Percentiles rank a stretch among this genome's conserved stretches.
These are phyloP conservation scores for Mico argentatus DNA, from an alignment of 2,797 vertebrate genomes.

Conservation along the genomic window DNA sequence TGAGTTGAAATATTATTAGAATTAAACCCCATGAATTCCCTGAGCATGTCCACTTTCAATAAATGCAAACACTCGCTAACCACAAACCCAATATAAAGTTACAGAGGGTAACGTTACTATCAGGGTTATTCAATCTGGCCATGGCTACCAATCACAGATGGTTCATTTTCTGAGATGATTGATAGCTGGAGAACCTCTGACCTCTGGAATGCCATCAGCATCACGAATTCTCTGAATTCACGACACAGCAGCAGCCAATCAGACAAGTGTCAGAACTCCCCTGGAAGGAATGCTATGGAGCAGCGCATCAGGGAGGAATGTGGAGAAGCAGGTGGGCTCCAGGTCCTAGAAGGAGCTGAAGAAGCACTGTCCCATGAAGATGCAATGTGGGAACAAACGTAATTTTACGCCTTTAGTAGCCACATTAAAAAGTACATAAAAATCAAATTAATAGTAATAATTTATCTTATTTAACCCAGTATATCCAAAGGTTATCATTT, in stretches of 20 bases:
- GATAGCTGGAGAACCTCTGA: not conserved
- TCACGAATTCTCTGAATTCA: not conserved
- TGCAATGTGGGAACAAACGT: rapidly evolving
- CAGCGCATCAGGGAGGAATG: rapidly evolving
- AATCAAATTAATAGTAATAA: not conserved
- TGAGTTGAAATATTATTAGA: slow-evolving; percentile 33
- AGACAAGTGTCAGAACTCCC: rapidly evolving
- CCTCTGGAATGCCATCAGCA: rapidly evolving
- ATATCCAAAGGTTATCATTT: not conserved
- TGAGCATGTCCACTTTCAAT: not conserved
- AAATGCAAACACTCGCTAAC: not conserved
- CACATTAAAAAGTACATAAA: not conserved
- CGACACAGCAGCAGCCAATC: no score
- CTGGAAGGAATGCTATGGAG: not conserved
- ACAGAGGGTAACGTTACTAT: not conserved
- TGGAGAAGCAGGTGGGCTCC: not conserved
- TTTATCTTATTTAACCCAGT: not conserved
- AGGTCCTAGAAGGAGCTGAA: not conserved
- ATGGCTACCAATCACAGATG: not conserved
- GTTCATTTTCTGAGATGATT: not conserved
- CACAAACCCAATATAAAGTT: not conserved
- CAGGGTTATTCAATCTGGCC: not conserved
- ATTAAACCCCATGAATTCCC: slow-evolving; percentile 26
- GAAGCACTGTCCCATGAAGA: not conserved
- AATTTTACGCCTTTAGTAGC: not conserved